Evolutionary conservation across 2,113 vertebrate genomes (phyloP).

Genomic region (Psittacula cyanocephala): DNA sequence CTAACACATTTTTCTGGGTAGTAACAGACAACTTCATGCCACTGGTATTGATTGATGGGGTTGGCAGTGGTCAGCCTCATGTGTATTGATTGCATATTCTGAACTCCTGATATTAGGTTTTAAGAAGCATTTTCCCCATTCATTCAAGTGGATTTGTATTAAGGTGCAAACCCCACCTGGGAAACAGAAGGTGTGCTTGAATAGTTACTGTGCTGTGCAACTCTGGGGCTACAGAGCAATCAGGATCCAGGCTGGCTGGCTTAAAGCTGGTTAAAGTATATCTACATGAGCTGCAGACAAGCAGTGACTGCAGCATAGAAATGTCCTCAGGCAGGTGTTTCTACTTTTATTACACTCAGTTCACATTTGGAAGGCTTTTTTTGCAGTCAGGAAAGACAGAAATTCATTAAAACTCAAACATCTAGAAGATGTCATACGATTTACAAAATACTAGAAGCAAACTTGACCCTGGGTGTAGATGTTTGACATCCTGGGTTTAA

Average conservation of each 20-base stretch:
- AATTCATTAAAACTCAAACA: slow-evolving; percentile 1
- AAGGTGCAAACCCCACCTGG: neutral
- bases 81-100: neutral
- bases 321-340: slow-evolving; percentile 37
- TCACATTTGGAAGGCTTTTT: neutral
- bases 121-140: neutral
- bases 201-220: neutral
- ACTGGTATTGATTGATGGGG: neutral
- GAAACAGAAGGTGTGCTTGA: neutral
- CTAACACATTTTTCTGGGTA: neutral
- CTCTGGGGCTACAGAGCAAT: neutral
- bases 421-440: neutral
- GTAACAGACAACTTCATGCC: neutral
- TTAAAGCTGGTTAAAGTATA: neutral
- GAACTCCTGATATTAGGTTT: neutral
- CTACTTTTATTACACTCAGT: neutral
- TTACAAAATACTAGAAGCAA: neutral
- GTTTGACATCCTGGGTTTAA: neutral
- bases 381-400: neutral
- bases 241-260: neutral
- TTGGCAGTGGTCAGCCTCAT: neutral
- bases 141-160: neutral
- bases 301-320: neutral
- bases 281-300: neutral
- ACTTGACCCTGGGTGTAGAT: neutral